phyloP scores from a whole-genome alignment of 2,113 vertebrate genomes.

The Empidonax traillii region DNA sequence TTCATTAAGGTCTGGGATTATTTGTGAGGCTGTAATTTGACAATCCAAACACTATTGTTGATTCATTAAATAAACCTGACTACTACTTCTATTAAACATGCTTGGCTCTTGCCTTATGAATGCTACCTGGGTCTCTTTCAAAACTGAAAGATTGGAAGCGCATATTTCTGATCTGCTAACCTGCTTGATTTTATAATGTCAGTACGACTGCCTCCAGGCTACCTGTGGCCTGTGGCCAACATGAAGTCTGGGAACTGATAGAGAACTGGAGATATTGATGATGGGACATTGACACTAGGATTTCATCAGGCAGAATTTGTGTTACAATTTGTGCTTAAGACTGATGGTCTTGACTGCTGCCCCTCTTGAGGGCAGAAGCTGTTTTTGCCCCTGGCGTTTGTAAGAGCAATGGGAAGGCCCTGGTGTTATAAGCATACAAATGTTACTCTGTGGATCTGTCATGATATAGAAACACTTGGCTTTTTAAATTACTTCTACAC shows the following conservation, averaged over 20 bases:
- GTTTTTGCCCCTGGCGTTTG: neutral
- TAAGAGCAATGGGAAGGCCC: neutral
- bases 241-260: neutral
- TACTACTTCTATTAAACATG: neutral
- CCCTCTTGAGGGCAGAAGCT: neutral
- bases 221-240: neutral
- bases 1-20: neutral
- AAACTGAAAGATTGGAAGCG: neutral
- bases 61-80: neutral
- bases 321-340: neutral
- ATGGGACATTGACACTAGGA: neutral
- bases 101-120: neutral
- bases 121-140: neutral
- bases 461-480: neutral
- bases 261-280: neutral
- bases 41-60: neutral
- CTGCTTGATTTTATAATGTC: neutral
- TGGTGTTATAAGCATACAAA: neutral
- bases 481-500: neutral
- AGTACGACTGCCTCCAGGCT: accelerated
- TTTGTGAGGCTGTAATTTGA: neutral
- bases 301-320: neutral
- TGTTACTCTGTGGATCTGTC: neutral
- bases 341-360: neutral
- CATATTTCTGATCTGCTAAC: neutral